Percentiles rank a stretch among this genome's conserved stretches.
phyloP scores from a whole-genome alignment of 1,140 invertebrate species.

The Listronotus bonariensis region DNA sequence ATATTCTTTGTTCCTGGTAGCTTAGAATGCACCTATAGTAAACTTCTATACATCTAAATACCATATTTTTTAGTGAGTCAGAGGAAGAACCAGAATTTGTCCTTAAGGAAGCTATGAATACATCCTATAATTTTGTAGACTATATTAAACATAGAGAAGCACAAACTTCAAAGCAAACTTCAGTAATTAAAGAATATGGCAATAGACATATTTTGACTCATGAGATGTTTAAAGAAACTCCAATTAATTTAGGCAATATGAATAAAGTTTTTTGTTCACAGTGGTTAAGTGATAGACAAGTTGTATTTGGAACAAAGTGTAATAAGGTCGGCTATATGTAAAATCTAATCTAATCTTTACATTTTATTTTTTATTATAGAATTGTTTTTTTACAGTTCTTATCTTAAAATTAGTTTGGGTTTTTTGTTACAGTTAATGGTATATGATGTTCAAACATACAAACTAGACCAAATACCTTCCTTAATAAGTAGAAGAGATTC shows the following conservation, averaged over 20 bases:
- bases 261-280: constrained; percentile 97
- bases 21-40: too few relatives aligned
- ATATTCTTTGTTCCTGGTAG: too few relatives aligned
- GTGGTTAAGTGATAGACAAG: constrained; percentile 92
- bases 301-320: constrained; percentile 95
- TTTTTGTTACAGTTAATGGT: constrained; percentile 71
- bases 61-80: constrained; percentile 63
- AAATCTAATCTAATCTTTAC: too few relatives aligned
- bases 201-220: constrained; percentile 85
- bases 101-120: constrained; percentile 72
- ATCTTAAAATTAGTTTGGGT: too few relatives aligned
- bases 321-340: constrained; percentile 77
- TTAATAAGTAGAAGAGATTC: constrained; percentile 68
- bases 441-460: constrained; percentile 77
- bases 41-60: too few relatives aligned
- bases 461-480: constrained; percentile 84
- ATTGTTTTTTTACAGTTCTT: too few relatives aligned
- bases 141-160: constrained; percentile 78
- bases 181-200: constrained; percentile 67
- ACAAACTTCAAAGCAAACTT: constrained; percentile 69
- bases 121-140: constrained; percentile 85
- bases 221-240: constrained; percentile 84
- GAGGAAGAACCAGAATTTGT: constrained; percentile 75
- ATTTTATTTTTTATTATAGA: too few relatives aligned
- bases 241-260: constrained; percentile 80